phyloP scores from a whole-genome alignment of 2,888 invertebrate species.

The Amblyjoppa proteus region DNA sequence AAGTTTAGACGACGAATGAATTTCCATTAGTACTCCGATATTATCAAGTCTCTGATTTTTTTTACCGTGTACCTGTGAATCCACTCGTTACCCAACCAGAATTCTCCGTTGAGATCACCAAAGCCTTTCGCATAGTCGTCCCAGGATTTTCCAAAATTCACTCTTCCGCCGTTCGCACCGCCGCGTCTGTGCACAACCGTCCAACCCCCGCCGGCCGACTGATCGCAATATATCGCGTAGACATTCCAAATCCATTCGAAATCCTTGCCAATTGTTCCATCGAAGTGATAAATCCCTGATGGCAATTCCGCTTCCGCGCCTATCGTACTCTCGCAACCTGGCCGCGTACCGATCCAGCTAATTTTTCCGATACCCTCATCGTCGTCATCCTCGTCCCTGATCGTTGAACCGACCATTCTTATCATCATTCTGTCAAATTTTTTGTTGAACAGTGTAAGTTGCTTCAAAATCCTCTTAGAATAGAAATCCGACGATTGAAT shows the following conservation, averaged over 20 bases:
- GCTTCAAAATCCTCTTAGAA: slow-evolving; percentile 55
- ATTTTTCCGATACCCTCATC: slow-evolving; percentile 16
- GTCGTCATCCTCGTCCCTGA: slow-evolving; percentile 40
- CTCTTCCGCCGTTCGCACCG: slow-evolving; percentile 79
- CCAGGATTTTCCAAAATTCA: slow-evolving; percentile 87
- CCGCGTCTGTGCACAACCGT: slow-evolving; percentile 86
- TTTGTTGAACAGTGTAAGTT: slow-evolving; percentile 48
- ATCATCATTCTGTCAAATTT: slow-evolving; percentile 62
- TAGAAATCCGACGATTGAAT: slow-evolving; percentile 48
- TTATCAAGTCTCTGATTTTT: not conserved
- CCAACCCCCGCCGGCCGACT: slow-evolving; percentile 86
- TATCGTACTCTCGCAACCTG: slow-evolving; percentile 83
- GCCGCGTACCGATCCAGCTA: slow-evolving; percentile 29
- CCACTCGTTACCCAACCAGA: slow-evolving; percentile 88
- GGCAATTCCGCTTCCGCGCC: slow-evolving; percentile 76
- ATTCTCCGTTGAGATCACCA: slow-evolving; percentile 86
- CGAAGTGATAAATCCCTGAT: slow-evolving; percentile 85
- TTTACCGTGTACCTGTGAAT: slow-evolving; percentile 81
- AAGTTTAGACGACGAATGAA: not conserved
- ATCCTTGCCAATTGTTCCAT: slow-evolving; percentile 55
- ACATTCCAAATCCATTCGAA: slow-evolving; percentile 81
- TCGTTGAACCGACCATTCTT: slow-evolving; percentile 56
- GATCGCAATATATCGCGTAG: slow-evolving; percentile 85
- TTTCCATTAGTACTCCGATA: not conserved
- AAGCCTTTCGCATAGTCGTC: slow-evolving; percentile 87